Conservation (phyloP, 2,888 invertebrate species). For the Papilio demoleus region DNA sequence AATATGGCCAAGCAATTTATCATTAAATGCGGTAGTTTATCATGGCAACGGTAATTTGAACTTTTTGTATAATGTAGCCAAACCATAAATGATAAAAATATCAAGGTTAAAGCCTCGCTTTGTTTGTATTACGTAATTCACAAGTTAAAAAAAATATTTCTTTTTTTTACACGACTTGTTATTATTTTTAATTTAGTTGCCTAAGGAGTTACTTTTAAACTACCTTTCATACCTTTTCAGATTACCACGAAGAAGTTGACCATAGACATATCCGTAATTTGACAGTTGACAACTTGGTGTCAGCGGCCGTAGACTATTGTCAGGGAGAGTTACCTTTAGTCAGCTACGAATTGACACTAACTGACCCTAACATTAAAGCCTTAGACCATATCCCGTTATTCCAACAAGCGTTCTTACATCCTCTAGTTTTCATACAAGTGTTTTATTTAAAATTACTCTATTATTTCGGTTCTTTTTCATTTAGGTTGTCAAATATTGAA, state of each 20-base stretch:
- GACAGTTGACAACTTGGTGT: conserved; percentile 90
- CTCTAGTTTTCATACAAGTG: conserved; percentile 87
- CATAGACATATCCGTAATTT: conserved; percentile 86
- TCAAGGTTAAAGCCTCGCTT: too few relatives aligned
- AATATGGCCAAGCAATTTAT: too few relatives aligned
- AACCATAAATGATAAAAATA: too few relatives aligned
- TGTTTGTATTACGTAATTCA: too few relatives aligned
- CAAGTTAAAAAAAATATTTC: too few relatives aligned
- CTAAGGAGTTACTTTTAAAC: too few relatives aligned
- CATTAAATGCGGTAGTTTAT: too few relatives aligned
- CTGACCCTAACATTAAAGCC: conserved; percentile 86
- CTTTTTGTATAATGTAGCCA: too few relatives aligned
- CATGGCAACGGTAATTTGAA: too few relatives aligned
- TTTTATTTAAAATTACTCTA: conserved; percentile 87
- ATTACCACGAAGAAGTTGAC: conserved; percentile 65
- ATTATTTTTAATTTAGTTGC: too few relatives aligned
- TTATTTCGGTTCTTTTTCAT: conserved; percentile 83
- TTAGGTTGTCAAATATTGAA: conserved; percentile 85
- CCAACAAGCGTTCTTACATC: conserved; percentile 89
- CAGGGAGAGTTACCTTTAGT: conserved; percentile 91
- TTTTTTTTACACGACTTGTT: too few relatives aligned
- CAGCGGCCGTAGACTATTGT: conserved; percentile 92
- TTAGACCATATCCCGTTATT: conserved; percentile 89
- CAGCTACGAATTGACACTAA: conserved; percentile 87
- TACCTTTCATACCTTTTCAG: too few relatives aligned